phyloP scores from a whole-genome alignment of 2,113 vertebrate species.

The Callaeas wilsoni region DNA sequence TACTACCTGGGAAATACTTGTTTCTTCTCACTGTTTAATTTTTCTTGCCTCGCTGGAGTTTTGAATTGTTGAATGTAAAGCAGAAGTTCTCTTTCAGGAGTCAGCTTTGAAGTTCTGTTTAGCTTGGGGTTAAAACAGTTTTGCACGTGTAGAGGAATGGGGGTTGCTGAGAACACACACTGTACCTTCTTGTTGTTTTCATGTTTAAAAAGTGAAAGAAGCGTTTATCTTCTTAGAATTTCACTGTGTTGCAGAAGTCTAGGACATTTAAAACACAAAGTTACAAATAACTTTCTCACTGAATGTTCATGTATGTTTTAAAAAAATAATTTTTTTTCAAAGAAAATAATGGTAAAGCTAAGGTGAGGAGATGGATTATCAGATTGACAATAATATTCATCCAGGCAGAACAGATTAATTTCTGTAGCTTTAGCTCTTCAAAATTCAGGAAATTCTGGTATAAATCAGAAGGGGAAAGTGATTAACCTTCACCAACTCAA shows the following conservation, averaged over 20 bases:
- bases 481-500: background rate
- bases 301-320: background rate
- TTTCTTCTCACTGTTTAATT: background rate
- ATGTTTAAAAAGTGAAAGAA: background rate
- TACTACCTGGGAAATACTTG: background rate
- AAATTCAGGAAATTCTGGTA: background rate
- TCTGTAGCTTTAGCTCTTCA: background rate
- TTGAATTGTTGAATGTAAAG: background rate
- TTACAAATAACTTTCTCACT: background rate
- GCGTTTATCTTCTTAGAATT: background rate
- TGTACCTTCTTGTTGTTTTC: background rate
- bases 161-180: background rate
- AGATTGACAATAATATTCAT: background rate
- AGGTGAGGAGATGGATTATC: background rate
- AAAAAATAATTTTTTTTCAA: background rate
- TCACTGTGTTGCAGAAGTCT: background rate
- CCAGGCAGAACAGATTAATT: background rate
- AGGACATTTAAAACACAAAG: background rate
- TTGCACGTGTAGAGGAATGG: rapidly evolving
- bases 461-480: background rate
- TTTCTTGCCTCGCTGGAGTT: background rate
- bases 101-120: background rate
- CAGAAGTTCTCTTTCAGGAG: background rate
- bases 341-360: background rate
- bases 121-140: background rate